Evolutionary conservation across 2,797 vertebrate genomes (phyloP).

Genomic region (Peromyscus aztecus): DNA sequence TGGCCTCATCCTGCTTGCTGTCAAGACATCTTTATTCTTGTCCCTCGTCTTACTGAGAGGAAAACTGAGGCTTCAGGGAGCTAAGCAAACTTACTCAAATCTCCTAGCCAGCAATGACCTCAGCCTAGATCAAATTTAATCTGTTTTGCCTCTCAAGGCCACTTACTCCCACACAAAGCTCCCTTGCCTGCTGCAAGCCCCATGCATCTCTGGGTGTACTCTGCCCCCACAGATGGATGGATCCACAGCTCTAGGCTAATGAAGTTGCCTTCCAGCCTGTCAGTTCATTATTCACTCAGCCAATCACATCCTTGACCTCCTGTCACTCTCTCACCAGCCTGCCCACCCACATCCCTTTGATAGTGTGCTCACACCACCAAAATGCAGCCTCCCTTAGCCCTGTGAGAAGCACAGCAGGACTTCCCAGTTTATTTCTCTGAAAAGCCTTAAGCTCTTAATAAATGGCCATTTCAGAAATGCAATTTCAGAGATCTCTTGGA

Average conservation of each 20-base stretch:
- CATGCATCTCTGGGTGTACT: neutral
- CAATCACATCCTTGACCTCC: constrained; percentile 41
- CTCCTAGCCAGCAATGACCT: neutral
- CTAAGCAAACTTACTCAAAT: neutral
- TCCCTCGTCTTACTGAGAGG: neutral
- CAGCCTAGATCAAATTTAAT: neutral
- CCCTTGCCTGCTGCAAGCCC: neutral
- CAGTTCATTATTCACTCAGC: constrained; percentile 54
- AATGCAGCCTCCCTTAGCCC: neutral
- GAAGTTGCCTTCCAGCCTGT: constrained; percentile 54
- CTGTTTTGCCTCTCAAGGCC: neutral
- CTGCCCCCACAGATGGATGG: constrained; percentile 38
- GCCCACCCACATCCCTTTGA: neutral
- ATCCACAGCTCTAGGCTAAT: neutral
- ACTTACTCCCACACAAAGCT: neutral
- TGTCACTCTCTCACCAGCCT: neutral
- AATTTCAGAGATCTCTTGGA: constrained; percentile 67
- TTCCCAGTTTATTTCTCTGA: constrained; percentile 61
- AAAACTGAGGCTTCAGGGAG: neutral
- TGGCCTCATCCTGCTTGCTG: neutral
- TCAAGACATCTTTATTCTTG: neutral
- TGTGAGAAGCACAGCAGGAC: neutral
- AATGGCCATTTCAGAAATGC: constrained; percentile 70
- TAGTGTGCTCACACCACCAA: neutral
- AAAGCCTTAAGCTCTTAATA: constrained; percentile 73